Evolutionary conservation across 2,797 vertebrate species (phyloP).

Genomic region (Lagothrix lagotricha): DNA sequence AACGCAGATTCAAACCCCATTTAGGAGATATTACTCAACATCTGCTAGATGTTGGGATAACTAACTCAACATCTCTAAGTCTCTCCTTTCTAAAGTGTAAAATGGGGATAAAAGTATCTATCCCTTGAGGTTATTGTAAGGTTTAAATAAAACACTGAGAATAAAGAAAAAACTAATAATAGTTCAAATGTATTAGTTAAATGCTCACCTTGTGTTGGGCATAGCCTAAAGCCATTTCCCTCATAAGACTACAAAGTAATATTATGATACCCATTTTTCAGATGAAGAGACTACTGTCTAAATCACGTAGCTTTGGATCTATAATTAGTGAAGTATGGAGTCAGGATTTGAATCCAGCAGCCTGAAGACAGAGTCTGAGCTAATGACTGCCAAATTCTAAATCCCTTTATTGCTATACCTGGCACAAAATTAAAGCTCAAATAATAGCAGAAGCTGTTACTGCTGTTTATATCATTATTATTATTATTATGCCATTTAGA

Average conservation of each 20-base stretch:
- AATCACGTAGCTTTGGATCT: background rate
- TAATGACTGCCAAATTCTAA: background rate
- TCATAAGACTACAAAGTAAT: background rate
- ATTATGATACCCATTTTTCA: background rate
- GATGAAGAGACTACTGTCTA: background rate
- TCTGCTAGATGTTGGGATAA: background rate
- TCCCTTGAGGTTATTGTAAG: background rate
- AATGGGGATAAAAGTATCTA: background rate
- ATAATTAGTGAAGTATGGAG: background rate
- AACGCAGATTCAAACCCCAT: background rate
- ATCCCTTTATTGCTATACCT: background rate
- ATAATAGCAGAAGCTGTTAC: background rate
- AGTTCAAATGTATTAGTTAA: background rate
- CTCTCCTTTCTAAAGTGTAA: background rate
- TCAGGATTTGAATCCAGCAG: background rate
- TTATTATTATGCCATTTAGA: background rate
- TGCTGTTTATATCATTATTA: background rate
- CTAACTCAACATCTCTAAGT: background rate
- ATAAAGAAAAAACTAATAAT: background rate
- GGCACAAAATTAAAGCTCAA: background rate
- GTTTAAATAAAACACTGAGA: background rate
- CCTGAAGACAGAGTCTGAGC: background rate
- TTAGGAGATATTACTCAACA: background rate
- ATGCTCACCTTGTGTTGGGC: fast-evolving
- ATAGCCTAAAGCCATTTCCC: background rate